Evolutionary conservation across 2,113 vertebrate genomes (phyloP), one percentile per base, ranked within the genome.

Genomic region (Taurulus bubalis): DNA sequence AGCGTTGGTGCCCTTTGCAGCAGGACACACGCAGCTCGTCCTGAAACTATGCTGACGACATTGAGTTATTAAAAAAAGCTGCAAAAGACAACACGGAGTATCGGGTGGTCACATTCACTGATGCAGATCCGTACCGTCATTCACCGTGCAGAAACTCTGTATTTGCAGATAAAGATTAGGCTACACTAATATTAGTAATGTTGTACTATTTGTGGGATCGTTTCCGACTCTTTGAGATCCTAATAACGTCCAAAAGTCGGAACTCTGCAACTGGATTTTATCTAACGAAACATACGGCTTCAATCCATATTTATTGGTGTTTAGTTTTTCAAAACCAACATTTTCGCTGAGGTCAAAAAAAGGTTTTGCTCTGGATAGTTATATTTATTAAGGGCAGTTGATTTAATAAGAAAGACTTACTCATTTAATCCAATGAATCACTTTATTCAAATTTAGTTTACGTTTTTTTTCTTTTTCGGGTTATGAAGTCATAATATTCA

Each of bases 1-100:
- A 66, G 62, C 2, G 0, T 59, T 38, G 53, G 6, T 87, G 85
- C 62, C 83, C 83, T 87, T 86, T 88, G 40, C 42, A 87, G 66
- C 51, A 68, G 76, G 62, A 84, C 60, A 55, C n/a, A 32, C 28
- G 7, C 20, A 1, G 47, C 70, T 84, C 10, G 6, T 75, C 62
- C 66, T 63, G 47, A 26, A 75, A 56, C 72, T 45, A 34, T 58
- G 71, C 73, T 56, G 34, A 75, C 36, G 70, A 71, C 67, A 16
- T 26, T 62, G 66, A 66, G 24, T 77, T 80, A 16, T 71, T 75
- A 78, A 30, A 62, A 71, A 87, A 75, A 32, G 16, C 71, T 53
- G 22, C 24, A 68, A 26, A 77, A 68, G 30, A 75, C 63, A 70
- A 58, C 49, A 9, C 3, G 1, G 59, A 24, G 2, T 45, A 20